Evolutionary conservation across 2,888 invertebrate species (phyloP), one percentile per base, ranked within the genome.

Genomic region (Xanthorhoe spadicearia): DNA sequence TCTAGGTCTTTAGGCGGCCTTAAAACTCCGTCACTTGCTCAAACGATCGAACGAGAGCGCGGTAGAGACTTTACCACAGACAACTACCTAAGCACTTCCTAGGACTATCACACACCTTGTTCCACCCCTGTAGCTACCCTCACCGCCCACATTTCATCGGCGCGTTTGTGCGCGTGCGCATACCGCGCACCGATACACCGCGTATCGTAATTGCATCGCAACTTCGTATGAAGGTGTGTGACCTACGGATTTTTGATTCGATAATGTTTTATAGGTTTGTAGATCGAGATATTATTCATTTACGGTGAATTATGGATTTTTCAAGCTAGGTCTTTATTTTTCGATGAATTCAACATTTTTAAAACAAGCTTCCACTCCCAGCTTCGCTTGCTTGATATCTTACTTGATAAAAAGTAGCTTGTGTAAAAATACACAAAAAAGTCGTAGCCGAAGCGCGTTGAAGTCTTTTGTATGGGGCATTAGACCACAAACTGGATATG

Each of bases 201-300:
- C 69, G 66, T 88, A 90, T 89, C 90, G 82, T 89, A 90, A 90
- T 90, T 88, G 83, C 83, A 87, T 87, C 86, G 82, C 58, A 57
- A 66, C 65, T 65, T 55, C 70, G 70, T 76, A 73, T 66, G 70
- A 70, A 71, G 68, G 71, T 56, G 58, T 61, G 64, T 63, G 74
- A 74, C 63, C 61, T 57, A 70, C 71, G 68, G 69, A 56, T 58
- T 63, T 63, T 13, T 15, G 55, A 35, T 50, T 48, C 28, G 52
- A 63, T 56, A 53, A 43, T 13, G 13, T 43, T 43, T 38, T 43
- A 43, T 43, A 13, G 38, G 38, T 43, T 43, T 43, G 38, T 13
- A 43, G 38, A 43, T 43, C 38, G 13, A 13, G 38, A 43, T 43
- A 43, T 43, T 13, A 13, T 43, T 43, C 0, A 43, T 43, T 43